Evolutionary conservation across 2,797 vertebrate species (phyloP).

Genomic region (Gymnothorax reevesii): DNA sequence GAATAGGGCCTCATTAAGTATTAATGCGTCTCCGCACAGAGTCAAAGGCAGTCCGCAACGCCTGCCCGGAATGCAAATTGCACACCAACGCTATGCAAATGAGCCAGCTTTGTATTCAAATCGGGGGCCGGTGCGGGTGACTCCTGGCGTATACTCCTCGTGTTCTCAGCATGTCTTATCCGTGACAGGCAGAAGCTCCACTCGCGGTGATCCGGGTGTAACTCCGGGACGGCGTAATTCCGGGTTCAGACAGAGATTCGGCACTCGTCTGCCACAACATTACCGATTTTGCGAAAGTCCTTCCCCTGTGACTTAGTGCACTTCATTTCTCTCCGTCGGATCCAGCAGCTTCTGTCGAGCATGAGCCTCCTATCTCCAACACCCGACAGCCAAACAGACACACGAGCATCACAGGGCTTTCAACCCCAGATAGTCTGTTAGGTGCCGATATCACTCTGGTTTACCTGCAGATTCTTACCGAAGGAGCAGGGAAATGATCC

Average conservation of each 20-base stretch:
- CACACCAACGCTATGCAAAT: slow-evolving; percentile 59
- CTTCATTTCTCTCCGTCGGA: neutral
- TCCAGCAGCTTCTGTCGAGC: neutral
- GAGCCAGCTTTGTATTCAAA: slow-evolving; percentile 70
- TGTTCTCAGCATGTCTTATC: slow-evolving; percentile 27
- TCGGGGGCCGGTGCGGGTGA: slow-evolving; percentile 60
- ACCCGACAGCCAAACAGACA: neutral
- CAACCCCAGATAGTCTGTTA: neutral
- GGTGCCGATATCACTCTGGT: neutral
- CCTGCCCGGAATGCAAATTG: slow-evolving; percentile 63
- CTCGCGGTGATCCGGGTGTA: slow-evolving; percentile 4
- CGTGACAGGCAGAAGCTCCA: slow-evolving; percentile 37
- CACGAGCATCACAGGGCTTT: neutral
- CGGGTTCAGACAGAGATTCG: neutral
- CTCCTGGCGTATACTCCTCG: slow-evolving; percentile 44
- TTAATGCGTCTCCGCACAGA: slow-evolving; percentile 50
- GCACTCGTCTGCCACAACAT: neutral
- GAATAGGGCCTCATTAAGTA: slow-evolving; percentile 50
- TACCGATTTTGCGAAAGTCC: neutral
- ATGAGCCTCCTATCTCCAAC: neutral
- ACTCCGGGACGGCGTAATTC: neutral
- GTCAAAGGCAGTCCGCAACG: slow-evolving; percentile 52
- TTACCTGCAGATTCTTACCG: slow-evolving; percentile 13
- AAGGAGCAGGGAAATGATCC: neutral
- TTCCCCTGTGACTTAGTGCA: slow-evolving; percentile 1